Evolutionary conservation across 2,888 invertebrate species (phyloP).

Genomic region (Plutella xylostella): DNA sequence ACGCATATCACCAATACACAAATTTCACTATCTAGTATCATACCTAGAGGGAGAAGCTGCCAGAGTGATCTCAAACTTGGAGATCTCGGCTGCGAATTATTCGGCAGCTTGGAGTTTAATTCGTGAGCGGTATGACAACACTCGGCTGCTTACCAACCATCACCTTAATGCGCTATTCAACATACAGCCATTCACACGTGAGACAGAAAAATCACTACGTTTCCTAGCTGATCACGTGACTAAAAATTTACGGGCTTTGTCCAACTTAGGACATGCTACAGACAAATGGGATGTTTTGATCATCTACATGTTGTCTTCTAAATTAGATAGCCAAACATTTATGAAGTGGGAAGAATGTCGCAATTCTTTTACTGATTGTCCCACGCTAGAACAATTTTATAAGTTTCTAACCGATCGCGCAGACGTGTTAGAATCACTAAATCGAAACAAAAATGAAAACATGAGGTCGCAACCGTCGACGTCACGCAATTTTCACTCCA

Average conservation of each 20-base stretch:
- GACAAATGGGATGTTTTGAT: conserved; percentile 16
- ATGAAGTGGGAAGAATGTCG: conserved; percentile 12
- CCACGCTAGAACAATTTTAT: conserved; percentile 7
- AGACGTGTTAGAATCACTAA: conserved; percentile 9
- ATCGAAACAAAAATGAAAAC: conserved; percentile 2
- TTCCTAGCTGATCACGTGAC: conserved; percentile 18
- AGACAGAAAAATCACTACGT: conserved; percentile 11
- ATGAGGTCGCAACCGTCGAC: too few relatives aligned
- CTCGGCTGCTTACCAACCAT: conserved; percentile 14
- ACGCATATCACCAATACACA: conserved; percentile 17
- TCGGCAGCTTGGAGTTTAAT: conserved; percentile 13
- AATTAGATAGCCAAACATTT: not conserved
- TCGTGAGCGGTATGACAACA: conserved; percentile 15
- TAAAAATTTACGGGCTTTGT: conserved; percentile 19
- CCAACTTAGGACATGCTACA: conserved; percentile 17
- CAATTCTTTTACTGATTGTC: conserved; percentile 6
- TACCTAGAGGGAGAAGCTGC: conserved; percentile 20
- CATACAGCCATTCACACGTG: not conserved
- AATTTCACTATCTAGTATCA: conserved; percentile 19
- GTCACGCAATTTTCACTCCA: not conserved
- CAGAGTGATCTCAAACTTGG: conserved; percentile 16
- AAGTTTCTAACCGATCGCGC: conserved; percentile 12
- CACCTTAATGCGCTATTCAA: conserved; percentile 13
- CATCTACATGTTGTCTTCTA: conserved; percentile 4
- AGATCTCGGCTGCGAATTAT: conserved; percentile 16